Base-by-base conservation (phyloP, 2,113 vertebrate species). In the Tragelaphus buxtoni region DNA sequence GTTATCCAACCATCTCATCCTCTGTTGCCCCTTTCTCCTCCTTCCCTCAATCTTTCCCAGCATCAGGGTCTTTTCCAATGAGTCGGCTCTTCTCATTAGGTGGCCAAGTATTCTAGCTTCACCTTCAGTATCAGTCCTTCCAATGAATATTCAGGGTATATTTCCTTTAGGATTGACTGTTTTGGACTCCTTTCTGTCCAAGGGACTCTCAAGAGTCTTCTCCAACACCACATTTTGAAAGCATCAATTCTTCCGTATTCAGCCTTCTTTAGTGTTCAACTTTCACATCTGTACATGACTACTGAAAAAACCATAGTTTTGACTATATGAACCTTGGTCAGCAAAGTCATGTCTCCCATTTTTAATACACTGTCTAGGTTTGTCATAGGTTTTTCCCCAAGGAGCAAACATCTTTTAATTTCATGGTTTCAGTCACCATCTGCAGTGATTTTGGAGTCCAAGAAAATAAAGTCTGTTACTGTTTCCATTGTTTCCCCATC, bases 31-130 rank as follows among this genome's bases (percentile, higher is more conserved):
- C 1, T n/a, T 35, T 69, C 32, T 65, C 16, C 63, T 65, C n/a
- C 63, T 69, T 2, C n/a, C n/a, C 9, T 69, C 17, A 69, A 69
- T 20, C n/a, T 35, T 69, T 35, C 17, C 17, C n/a, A 20, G n/a
- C n/a, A 69, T 20, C 63, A 35, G 9, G 63, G 63, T 69, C 63
- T 35, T 69, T 69, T 10, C n/a, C n/a, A 69, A 1, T 69, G 63
- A 69, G 63, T 35, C 0, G 0, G 4, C n/a, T 65, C 17, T 65
- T 65, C 0, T 0, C n/a, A 4, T 65, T 20, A 65, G 63, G 32
- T 65, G 63, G 63, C 17, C 63, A 65, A 35, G 32, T 65, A 65
- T 65, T 65, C 0, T 1, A 35, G 32, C 32, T 65, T 65, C 32
- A 65, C 16, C 32, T 65, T 20, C 32, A 35, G 32, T 35, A 65